Evolutionary conservation across 2,113 vertebrate genomes (phyloP), one percentile per base, ranked within the genome.

Genomic region (Orientallactaga bullata): DNA sequence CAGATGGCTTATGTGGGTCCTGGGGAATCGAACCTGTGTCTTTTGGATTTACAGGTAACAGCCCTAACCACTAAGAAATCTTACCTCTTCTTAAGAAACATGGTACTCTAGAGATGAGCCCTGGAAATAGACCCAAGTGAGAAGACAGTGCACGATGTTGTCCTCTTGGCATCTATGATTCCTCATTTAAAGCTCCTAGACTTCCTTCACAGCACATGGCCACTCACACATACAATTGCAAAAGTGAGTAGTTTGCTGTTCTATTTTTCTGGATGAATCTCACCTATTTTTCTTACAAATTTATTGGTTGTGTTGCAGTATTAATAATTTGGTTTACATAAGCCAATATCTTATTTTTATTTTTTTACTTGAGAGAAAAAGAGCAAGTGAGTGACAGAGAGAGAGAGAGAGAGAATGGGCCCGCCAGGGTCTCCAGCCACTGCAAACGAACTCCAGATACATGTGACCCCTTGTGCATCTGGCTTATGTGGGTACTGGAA

Each of bases 301-400:
- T 76, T 18, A 68, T 39, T 76, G 88, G 26, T n/a, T 95, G 42
- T n/a, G 39, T 80, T 66, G 5, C n/a, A 35, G 26, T 28, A 20
- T 79, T 58, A 12, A 60, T 71, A 88, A 77, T 63, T 17, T 92
- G 63, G 7, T 78, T 88, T 90, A 92, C 61, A 58, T 78, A 77
- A 94, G 35, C 12, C 63, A 82, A 39, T 79, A 65, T 39, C 35
- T 69, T 82, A 78, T 66, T 80, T 80, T 47, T 8, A 47, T 47
- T 47, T 47, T 6, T 8, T 47, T 47, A 47, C 42, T 47, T 47
- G 42, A 47, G 42, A 47, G 42, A 47, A 8, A 47, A 47, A 47
- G 42, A 47, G 42, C 42, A 47, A 47, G 8, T 47, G 42, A 47
- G 42, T n/a, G n/a, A 47, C 42, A 47, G 42, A 47, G 8, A 47